Conservation (phyloP, 2,797 vertebrate genomes). For the Austrolebias charrua region DNA sequence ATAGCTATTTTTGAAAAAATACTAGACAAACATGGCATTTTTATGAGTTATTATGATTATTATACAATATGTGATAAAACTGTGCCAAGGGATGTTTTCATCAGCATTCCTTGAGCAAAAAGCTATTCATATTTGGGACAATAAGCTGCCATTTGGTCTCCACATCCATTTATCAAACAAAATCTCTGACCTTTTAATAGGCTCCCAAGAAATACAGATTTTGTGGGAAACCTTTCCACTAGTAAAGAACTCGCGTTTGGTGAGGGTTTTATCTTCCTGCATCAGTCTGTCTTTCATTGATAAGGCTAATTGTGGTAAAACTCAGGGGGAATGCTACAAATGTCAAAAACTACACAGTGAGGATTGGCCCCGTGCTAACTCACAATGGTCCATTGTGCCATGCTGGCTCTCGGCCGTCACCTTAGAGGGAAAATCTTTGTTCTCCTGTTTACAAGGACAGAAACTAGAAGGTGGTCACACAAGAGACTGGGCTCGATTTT, state of each 20-base stretch:
- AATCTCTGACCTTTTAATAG: conserved; percentile 61
- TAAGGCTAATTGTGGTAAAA: conserved; percentile 62
- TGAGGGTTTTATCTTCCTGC: conserved; percentile 49
- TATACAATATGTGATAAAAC: conserved; percentile 3
- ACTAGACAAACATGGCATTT: background rate
- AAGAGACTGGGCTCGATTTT: background rate
- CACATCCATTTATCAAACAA: conserved; percentile 49
- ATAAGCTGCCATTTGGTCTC: conserved; percentile 42
- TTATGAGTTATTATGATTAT: background rate
- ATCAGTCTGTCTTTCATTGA: conserved; percentile 66
- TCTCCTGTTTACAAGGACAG: conserved; percentile 23
- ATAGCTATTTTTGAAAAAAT: background rate
- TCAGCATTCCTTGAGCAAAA: conserved; percentile 32
- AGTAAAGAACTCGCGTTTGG: conserved; percentile 9
- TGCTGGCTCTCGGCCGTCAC: conserved; percentile 23
- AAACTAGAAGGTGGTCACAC: background rate
- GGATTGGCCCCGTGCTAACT: conserved; percentile 26
- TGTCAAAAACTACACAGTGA: conserved; percentile 53
- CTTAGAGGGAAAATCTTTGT: conserved; percentile 29
- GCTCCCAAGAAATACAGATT: conserved; percentile 49
- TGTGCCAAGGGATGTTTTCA: conserved; percentile 41
- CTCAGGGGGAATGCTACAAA: conserved; percentile 59
- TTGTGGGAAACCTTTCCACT: conserved; percentile 38
- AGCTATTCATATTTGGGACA: conserved; percentile 49
- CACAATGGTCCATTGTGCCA: conserved; percentile 65